These are phyloP conservation scores for Acropora tenuis DNA, from an alignment of 64 coral and sea anemone genomes.

Conservation along the genomic window DNA sequence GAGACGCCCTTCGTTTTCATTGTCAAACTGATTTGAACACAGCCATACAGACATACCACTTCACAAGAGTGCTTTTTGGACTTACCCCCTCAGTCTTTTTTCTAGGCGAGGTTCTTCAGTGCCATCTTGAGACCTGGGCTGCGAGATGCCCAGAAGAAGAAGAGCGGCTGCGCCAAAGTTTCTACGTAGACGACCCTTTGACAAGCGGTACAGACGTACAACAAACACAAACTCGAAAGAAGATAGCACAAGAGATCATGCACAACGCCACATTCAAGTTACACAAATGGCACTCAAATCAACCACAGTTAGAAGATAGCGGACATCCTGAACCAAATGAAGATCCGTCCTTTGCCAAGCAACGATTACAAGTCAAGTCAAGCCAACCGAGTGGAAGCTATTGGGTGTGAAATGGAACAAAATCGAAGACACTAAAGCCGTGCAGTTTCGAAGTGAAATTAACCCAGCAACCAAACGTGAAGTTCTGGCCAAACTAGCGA, in stretches of 20 bases:
- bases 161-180: slow-evolving; percentile 23
- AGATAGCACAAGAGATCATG: slow-evolving; percentile 41
- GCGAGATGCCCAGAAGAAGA: slow-evolving; percentile 29
- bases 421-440: slow-evolving; percentile 23
- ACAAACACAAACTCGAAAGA: slow-evolving; percentile 28
- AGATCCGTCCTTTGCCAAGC: slow-evolving; percentile 42
- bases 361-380: slow-evolving; percentile 10
- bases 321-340: background rate
- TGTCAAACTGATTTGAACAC: background rate
- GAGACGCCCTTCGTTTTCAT: too few species aligned
- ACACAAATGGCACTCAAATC: background rate
- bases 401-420: slow-evolving; percentile 54
- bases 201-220: slow-evolving; percentile 27
- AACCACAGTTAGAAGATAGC: background rate
- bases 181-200: slow-evolving; percentile 58
- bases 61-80: slow-evolving; percentile 34
- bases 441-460: slow-evolving; percentile 30
- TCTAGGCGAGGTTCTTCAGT: slow-evolving; percentile 50
- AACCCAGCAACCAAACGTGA: background rate
- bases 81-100: slow-evolving; percentile 42
- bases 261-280: slow-evolving; percentile 52
- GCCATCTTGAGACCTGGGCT: slow-evolving; percentile 53
- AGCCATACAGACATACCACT: background rate
- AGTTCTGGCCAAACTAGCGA: slow-evolving; percentile 21
- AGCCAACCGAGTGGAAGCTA: slow-evolving; percentile 46